Percentiles rank a stretch among this genome's conserved stretches.
These are phyloP conservation scores for Drosophila robusta DNA, from an alignment of 2,888 invertebrate genomes.

Conservation along the genomic window DNA sequence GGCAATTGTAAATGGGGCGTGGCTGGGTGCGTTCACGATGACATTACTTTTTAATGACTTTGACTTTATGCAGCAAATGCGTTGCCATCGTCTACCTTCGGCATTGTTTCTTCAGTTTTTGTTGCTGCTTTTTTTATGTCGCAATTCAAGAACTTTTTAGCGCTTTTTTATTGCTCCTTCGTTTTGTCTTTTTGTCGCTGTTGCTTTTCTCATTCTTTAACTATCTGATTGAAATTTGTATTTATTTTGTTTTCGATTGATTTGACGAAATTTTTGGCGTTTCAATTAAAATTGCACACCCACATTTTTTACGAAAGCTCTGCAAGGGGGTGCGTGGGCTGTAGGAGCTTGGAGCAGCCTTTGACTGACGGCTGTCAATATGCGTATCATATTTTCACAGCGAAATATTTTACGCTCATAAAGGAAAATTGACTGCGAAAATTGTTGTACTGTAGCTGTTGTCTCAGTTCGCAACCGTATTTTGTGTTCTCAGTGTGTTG, in stretches of 20 bases:
- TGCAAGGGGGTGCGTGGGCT: no score
- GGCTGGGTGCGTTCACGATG: conserved; percentile 71
- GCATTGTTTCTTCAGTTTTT: conserved; percentile 6
- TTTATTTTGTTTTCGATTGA: conserved; percentile 28
- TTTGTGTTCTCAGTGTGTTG: conserved; percentile 8
- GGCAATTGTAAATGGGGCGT: conserved; percentile 43
- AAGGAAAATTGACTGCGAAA: conserved; percentile 82
- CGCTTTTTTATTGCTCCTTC: conserved; percentile 19
- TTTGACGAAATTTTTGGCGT: conserved; percentile 32
- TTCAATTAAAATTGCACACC: conserved; percentile 32
- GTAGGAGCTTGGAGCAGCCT: background rate
- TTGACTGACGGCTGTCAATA: conserved; percentile 59
- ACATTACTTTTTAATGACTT: conserved; percentile 81
- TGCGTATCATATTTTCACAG: conserved; percentile 73
- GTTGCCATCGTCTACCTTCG: conserved; percentile 52
- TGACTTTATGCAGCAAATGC: conserved; percentile 80
- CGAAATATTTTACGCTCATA: conserved; percentile 78
- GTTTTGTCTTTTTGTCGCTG: background rate
- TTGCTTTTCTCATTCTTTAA: conserved; percentile 7
- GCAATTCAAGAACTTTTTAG: conserved; percentile 39
- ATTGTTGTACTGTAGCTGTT: conserved; percentile 70
- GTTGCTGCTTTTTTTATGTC: conserved; percentile 24
- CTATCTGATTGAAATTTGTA: conserved; percentile 42
- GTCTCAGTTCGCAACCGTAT: conserved; percentile 33
- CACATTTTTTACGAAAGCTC: background rate